These are phyloP conservation scores for Acanthosepion pharaonis DNA, from an alignment of 2,888 invertebrate genomes.

Conservation along the genomic window DNA sequence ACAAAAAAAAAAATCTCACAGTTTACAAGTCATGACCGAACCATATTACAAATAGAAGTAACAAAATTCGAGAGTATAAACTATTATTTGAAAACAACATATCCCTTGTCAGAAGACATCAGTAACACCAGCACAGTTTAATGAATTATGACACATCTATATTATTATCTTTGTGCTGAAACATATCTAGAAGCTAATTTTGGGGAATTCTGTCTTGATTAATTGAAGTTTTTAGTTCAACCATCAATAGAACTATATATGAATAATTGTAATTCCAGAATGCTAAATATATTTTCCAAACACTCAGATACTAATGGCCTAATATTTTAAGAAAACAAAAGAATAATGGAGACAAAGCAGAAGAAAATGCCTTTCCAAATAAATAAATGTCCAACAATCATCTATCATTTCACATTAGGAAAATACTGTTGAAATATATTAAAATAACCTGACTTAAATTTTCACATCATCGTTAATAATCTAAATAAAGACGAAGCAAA, in stretches of 20 bases:
- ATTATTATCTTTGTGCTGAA: neutral
- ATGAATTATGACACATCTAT: neutral
- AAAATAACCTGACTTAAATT: neutral
- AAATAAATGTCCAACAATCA: neutral
- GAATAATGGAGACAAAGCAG: neutral
- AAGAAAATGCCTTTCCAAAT: neutral
- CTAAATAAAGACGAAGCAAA: neutral
- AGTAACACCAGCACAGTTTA: neutral
- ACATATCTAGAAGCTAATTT: neutral
- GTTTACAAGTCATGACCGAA: neutral
- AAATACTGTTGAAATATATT: neutral
- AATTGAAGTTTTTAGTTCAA: neutral
- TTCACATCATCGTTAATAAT: no score
- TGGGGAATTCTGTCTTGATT: neutral
- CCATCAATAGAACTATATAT: no score
- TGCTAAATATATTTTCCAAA: neutral
- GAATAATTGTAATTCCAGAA: neutral
- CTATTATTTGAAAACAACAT: neutral
- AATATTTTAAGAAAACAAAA: neutral
- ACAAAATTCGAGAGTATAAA: neutral
- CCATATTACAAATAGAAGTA: neutral
- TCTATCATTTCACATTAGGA: neutral
- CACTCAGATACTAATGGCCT: neutral
- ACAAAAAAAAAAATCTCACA: neutral
- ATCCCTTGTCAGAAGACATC: neutral